Conservation (phyloP, 2,113 vertebrate species). For the Pterocles burchelli region DNA sequence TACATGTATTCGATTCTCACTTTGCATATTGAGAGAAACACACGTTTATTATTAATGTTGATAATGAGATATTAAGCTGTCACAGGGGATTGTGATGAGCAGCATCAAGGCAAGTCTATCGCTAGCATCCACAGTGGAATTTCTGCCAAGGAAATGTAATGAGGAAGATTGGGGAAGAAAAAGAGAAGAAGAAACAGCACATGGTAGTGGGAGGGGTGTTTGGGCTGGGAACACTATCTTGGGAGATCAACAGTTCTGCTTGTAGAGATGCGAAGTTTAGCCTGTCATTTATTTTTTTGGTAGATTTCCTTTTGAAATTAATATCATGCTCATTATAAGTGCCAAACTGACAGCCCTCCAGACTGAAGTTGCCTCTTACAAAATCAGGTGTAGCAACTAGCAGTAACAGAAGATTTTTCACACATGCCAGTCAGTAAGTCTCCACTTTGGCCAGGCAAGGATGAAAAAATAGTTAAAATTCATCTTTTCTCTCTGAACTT, state of each 20-base stretch:
- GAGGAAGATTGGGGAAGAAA: neutral
- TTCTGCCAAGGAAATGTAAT: constrained; percentile 32
- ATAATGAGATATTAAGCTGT: constrained; percentile 65
- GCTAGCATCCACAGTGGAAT: constrained; percentile 40
- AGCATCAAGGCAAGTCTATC: constrained; percentile 27
- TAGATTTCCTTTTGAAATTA: constrained; percentile 38
- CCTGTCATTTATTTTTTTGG: constrained; percentile 34
- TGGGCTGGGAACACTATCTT: constrained; percentile 39
- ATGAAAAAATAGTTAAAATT: neutral
- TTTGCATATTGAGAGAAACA: constrained; percentile 30
- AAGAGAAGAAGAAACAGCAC: neutral
- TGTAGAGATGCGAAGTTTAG: constrained; percentile 30
- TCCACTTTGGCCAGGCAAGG: neutral
- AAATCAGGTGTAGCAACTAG: neutral
- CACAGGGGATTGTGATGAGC: constrained; percentile 12
- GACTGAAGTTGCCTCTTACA: neutral
- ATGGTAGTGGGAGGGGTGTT: constrained; percentile 1
- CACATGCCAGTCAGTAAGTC: neutral
- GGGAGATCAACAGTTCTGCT: constrained; percentile 43
- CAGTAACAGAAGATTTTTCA: neutral
- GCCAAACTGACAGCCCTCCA: constrained; percentile 30
- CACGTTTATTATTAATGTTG: constrained; percentile 35
- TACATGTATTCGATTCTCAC: neutral
- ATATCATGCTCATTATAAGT: constrained; percentile 7
- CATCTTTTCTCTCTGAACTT: neutral